Evolutionary conservation across 2,797 vertebrate genomes (phyloP), one percentile per base, ranked within the genome.

Genomic region (Melanitta fusca): DNA sequence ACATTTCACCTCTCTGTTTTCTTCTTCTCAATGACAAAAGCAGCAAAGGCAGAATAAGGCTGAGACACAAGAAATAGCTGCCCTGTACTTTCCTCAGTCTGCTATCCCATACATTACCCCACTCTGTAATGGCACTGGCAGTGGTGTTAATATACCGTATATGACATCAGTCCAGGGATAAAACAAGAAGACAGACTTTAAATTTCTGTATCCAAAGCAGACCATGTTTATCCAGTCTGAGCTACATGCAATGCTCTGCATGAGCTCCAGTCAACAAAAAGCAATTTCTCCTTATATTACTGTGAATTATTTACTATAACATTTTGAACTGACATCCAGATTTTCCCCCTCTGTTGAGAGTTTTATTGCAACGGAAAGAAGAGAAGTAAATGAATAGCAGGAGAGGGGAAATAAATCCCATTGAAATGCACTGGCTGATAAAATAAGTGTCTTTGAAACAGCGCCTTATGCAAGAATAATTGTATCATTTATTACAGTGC

Each of bases 291-390:
- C 83, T 72, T 95, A 93, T 69, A 74, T 79, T 90, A 72, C 89
- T 70, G 77, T 97, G 89, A 97, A 95, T 97, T 97, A 97, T 97
- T 98, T 95, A 95, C 94, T 96, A 65, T 75, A 58, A 94, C 60
- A 66, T 94, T 95, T 96, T 78, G 41, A 94, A 94, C 70, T 91
- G 96, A 90, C 85, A 95, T 93, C 80, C 96, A 85, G 90, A 96
- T 71, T 95, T 84, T 70, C 19, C 38, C 79, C 71, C 75, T 95
- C 66, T 91, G 70, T 53, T 94, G 89, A 84, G 81, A 88, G 82
- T 96, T 95, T 97, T 96, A 95, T 89, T 95, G 85, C 72, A 97
- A 83, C 78, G 89, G 78, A 97, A 95, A 96, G 87, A 97, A 96
- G 78, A 96, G 77, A 97, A 93, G 89, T 96, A 97, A 97, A 96